Percentiles rank a stretch among this genome's conserved stretches.
Evolutionary conservation across 2,113 vertebrate genomes (phyloP).

Genomic region (Anoplopoma fimbria): DNA sequence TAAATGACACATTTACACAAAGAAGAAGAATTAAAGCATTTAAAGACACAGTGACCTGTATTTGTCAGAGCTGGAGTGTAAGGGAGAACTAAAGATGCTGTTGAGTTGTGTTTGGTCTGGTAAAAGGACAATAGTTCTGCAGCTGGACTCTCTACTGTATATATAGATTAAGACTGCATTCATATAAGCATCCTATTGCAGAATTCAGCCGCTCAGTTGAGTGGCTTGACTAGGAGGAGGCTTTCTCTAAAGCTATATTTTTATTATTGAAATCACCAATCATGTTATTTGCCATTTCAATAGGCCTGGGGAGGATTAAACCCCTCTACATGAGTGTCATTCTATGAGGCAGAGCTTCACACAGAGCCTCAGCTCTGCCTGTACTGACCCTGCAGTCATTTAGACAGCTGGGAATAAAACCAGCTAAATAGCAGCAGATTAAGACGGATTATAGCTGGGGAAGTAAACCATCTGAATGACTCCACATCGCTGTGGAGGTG

Average conservation of each 20-base stretch:
- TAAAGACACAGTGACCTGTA: neutral
- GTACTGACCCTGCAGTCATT: constrained; percentile 34
- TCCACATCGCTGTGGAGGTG: constrained; percentile 7
- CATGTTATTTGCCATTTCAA: constrained; percentile 55
- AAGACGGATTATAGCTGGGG: constrained; percentile 49
- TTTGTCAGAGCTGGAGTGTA: neutral
- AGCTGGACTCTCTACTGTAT: neutral
- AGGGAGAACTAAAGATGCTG: neutral
- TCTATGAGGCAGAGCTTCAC: neutral
- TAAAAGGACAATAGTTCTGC: neutral
- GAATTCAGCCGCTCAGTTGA: neutral
- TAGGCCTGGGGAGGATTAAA: constrained; percentile 32
- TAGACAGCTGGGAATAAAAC: constrained; percentile 55
- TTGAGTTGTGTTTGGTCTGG: neutral
- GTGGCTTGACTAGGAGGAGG: neutral
- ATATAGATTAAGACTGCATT: constrained; percentile 1
- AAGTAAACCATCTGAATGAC: constrained; percentile 44
- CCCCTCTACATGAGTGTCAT: constrained; percentile 26
- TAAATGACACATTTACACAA: neutral
- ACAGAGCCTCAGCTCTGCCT: constrained; percentile 27
- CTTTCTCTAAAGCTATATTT: constrained; percentile 17
- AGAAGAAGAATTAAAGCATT: neutral
- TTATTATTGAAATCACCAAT: constrained; percentile 59
- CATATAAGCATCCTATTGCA: neutral
- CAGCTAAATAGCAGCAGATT: constrained; percentile 56